Conservation (phyloP, 1,140 invertebrate species). For the Ceratosolen solmsi region DNA sequence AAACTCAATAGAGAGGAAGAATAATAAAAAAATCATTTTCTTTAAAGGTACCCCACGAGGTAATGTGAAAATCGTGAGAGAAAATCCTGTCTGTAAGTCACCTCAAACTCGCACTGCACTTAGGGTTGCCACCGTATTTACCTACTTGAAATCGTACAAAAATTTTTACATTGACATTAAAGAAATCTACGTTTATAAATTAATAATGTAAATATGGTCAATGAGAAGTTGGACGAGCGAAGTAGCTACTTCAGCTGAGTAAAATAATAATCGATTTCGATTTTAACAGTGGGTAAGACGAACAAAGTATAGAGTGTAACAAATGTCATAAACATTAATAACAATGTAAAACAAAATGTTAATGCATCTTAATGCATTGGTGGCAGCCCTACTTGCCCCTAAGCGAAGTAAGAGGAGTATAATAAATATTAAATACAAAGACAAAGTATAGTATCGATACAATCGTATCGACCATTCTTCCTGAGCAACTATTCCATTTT, state of each 20-base stretch:
- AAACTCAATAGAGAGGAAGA: slow-evolving; percentile 40
- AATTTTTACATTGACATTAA: background rate
- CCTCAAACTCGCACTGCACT: slow-evolving; percentile 56
- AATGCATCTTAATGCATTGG: background rate
- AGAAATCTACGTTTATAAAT: background rate
- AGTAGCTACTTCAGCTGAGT: too few relatives aligned
- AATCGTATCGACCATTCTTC: slow-evolving; percentile 29
- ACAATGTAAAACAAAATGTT: background rate
- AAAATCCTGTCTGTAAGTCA: slow-evolving; percentile 69
- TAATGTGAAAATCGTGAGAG: slow-evolving; percentile 71
- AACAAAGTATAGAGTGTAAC: background rate
- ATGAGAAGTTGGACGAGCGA: too few relatives aligned
- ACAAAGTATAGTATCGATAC: slow-evolving; percentile 16
- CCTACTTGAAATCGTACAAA: background rate
- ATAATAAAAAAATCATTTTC: slow-evolving; percentile 67
- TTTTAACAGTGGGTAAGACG: background rate
- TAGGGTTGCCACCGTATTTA: slow-evolving; percentile 42
- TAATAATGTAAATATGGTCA: background rate
- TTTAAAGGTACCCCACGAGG: slow-evolving; percentile 74
- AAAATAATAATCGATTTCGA: background rate
- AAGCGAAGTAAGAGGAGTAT: slow-evolving; percentile 47
- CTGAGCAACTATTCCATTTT: slow-evolving; percentile 21
- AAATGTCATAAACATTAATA: background rate
- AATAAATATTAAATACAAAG: slow-evolving; percentile 35
- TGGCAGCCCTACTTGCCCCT: slow-evolving; percentile 38